Evolutionary conservation across 2,888 invertebrate species (phyloP).

Genomic region (Glyphotaelius pellucidus): DNA sequence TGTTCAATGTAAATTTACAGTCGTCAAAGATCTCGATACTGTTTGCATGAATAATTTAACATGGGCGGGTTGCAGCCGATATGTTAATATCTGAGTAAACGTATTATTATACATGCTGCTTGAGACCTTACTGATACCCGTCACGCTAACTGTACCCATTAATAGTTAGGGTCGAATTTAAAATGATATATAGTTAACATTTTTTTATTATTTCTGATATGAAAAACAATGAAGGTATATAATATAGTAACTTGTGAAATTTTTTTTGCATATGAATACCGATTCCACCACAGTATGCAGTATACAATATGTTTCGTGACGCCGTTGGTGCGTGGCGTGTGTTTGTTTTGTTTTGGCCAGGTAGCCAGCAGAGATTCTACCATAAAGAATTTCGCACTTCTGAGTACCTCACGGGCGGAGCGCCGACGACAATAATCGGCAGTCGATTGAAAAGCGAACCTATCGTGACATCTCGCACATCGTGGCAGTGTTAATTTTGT

Average conservation of each 20-base stretch:
- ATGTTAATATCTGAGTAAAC: conserved; percentile 24
- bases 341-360: too few relatives aligned
- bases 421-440: too few relatives aligned
- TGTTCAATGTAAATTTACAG: conserved; percentile 20
- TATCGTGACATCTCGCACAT: too few relatives aligned
- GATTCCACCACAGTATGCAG: too few relatives aligned
- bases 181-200: neutral
- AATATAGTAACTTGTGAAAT: neutral
- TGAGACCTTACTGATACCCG: conserved; percentile 8
- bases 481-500: too few relatives aligned
- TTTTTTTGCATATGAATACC: neutral
- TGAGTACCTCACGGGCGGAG: too few relatives aligned
- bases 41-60: conserved; percentile 43
- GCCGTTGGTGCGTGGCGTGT: too few relatives aligned
- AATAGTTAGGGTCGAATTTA: neutral
- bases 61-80: conserved; percentile 46
- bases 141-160: conserved; percentile 33
- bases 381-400: too few relatives aligned
- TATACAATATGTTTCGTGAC: too few relatives aligned
- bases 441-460: too few relatives aligned
- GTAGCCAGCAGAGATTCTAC: too few relatives aligned
- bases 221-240: neutral
- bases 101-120: conserved; percentile 10
- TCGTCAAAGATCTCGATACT: conserved; percentile 30
- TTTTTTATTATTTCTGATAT: neutral